phyloP scores from a whole-genome alignment of 2,113 vertebrate species.

The Ptilorrhoa leucosticta region DNA sequence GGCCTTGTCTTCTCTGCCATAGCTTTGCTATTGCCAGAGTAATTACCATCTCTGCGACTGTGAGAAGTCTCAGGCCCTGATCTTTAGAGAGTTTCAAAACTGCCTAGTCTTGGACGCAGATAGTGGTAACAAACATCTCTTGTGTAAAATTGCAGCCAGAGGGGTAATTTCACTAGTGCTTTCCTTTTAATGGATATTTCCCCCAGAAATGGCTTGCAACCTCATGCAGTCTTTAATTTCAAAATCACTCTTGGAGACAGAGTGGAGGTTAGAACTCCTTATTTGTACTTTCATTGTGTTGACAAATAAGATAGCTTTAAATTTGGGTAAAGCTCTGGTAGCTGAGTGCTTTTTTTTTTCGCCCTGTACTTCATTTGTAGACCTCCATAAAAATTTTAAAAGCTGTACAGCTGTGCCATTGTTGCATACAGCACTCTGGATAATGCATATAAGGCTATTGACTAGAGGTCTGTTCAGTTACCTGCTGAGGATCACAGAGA shows the following conservation, averaged over 20 bases:
- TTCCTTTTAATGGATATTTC: background rate
- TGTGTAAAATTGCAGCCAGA: background rate
- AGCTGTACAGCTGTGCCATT: background rate
- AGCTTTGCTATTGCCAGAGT: background rate
- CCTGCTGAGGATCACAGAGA: background rate
- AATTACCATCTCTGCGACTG: background rate
- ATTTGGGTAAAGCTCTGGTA: background rate
- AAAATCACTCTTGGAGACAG: background rate
- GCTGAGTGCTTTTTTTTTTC: background rate
- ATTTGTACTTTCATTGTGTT: background rate
- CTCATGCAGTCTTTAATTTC: background rate
- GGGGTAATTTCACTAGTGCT: background rate
- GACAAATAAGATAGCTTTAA: background rate
- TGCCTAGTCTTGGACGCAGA: background rate
- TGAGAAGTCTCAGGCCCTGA: background rate
- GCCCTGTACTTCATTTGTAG: background rate
- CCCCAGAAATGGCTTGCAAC: background rate
- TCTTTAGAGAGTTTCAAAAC: background rate
- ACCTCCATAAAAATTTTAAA: background rate
- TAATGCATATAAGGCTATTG: background rate
- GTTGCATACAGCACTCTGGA: background rate
- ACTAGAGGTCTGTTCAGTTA: background rate
- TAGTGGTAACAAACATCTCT: background rate
- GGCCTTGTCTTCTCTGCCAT: background rate
- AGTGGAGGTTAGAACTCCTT: background rate